These are phyloP conservation scores for Eupeodes corollae DNA, from an alignment of 1,140 invertebrate species.

Conservation along the genomic window DNA sequence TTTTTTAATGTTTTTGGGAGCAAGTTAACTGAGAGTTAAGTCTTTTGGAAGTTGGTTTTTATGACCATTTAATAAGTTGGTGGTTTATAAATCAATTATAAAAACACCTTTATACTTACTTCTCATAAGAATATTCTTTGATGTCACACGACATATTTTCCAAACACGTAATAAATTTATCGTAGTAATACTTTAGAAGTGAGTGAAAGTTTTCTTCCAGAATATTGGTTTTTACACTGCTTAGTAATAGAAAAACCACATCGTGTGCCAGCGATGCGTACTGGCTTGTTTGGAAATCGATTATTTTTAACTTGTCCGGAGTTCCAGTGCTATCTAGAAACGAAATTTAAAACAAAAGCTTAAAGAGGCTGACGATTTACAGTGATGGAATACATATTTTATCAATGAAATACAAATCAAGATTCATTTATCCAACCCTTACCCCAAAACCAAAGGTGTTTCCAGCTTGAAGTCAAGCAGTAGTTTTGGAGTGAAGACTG, in stretches of 20 bases:
- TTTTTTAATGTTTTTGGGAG: too few relatives aligned
- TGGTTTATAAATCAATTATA: neutral
- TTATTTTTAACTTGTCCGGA: conserved; percentile 43
- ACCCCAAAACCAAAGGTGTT: too few relatives aligned
- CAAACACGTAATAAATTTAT: conserved; percentile 37
- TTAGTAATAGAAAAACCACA: conserved; percentile 46
- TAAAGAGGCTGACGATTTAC: too few relatives aligned
- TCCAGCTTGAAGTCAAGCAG: too few relatives aligned
- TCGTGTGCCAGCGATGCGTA: conserved; percentile 44
- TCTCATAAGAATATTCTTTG: conserved; percentile 15
- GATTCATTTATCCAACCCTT: too few relatives aligned
- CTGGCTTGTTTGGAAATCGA: conserved; percentile 50
- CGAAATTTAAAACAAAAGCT: too few relatives aligned
- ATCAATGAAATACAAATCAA: too few relatives aligned
- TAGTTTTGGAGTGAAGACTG: too few relatives aligned
- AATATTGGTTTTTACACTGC: conserved; percentile 39
- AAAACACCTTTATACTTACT: conserved; percentile 16
- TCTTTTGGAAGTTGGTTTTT: too few relatives aligned
- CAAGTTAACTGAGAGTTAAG: too few relatives aligned
- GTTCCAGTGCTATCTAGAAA: conserved; percentile 20
- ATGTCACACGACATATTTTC: conserved; percentile 20
- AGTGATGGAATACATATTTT: too few relatives aligned
- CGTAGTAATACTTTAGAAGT: conserved; percentile 42
- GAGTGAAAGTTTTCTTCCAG: conserved; percentile 38
- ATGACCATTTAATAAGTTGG: too few relatives aligned